These are phyloP conservation scores for Saccopteryx leptura DNA, from an alignment of 2,113 vertebrate species.

Conservation along the genomic window DNA sequence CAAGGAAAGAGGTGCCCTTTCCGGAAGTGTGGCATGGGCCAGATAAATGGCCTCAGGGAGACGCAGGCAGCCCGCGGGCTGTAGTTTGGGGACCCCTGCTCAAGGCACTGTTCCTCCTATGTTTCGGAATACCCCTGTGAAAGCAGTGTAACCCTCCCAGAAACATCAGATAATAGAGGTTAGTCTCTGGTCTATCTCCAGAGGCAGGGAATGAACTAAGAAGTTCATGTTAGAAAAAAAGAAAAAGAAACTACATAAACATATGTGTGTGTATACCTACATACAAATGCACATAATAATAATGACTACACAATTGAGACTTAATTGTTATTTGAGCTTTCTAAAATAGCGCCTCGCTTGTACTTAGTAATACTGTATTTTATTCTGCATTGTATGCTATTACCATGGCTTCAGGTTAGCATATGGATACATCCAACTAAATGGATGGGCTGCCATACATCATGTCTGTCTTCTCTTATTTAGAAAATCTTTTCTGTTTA, in stretches of 20 bases:
- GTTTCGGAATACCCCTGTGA: no score
- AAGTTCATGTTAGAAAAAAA: background rate
- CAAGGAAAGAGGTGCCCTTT: no score
- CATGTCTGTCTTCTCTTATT: background rate
- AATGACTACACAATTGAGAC: background rate
- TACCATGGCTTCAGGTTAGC: background rate
- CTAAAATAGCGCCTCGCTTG: background rate
- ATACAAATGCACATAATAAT: background rate
- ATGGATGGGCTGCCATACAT: background rate
- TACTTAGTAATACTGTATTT: background rate
- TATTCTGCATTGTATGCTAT: background rate
- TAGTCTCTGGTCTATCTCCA: background rate
- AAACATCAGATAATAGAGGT: background rate
- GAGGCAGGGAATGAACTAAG: background rate
- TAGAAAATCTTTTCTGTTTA: background rate
- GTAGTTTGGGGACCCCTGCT: no score
- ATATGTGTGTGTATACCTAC: background rate
- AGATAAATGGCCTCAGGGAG: no score
- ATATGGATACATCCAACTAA: background rate
- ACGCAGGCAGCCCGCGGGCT: no score
- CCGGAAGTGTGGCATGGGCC: no score
- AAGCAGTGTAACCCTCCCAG: background rate
- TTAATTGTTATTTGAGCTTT: background rate
- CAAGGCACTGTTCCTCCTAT: background rate
- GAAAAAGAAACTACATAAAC: no score